Evolutionary conservation across 2,888 invertebrate species (phyloP).

Genomic region (Nezara viridula): DNA sequence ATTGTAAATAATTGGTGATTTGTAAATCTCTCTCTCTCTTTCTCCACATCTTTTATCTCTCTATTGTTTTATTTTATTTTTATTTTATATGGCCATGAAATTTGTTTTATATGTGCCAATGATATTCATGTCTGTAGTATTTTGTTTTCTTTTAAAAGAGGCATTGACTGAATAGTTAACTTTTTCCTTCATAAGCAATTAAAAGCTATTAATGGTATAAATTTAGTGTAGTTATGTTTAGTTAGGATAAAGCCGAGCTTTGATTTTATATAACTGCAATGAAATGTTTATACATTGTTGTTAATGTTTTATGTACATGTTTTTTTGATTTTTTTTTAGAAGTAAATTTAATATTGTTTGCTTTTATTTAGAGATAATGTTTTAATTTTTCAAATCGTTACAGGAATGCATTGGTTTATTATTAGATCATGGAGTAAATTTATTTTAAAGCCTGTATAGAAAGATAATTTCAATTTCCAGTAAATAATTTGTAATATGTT

Average conservation of each 20-base stretch:
- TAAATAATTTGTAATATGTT: neutral
- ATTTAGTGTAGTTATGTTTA: slow-evolving; percentile 39
- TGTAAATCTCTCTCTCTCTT: slow-evolving; percentile 52
- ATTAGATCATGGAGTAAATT: neutral
- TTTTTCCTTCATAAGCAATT: slow-evolving; percentile 1
- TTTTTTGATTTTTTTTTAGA: neutral
- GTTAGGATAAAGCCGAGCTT: neutral
- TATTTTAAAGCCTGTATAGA: neutral
- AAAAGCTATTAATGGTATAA: neutral
- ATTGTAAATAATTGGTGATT: slow-evolving; percentile 44
- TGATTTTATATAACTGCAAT: slow-evolving; percentile 11
- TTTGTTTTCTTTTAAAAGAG: slow-evolving; percentile 4
- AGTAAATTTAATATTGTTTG: slow-evolving; percentile 12
- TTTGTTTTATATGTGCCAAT: slow-evolving; percentile 51
- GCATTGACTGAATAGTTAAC: slow-evolving; percentile 43
- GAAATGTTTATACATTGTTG: neutral
- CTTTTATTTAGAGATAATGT: neutral
- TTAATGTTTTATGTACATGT: neutral
- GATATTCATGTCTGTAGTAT: neutral
- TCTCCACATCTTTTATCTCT: neutral
- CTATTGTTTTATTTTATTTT: neutral
- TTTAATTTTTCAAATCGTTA: neutral
- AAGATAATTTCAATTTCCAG: neutral
- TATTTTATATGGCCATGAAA: neutral
- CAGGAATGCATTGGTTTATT: neutral